A percentile compares a stretch with the other conserved stretches of the same genome.
Evolutionary conservation across 2,888 invertebrate genomes (phyloP).

Genomic region (Meghimatium bilineatum): DNA sequence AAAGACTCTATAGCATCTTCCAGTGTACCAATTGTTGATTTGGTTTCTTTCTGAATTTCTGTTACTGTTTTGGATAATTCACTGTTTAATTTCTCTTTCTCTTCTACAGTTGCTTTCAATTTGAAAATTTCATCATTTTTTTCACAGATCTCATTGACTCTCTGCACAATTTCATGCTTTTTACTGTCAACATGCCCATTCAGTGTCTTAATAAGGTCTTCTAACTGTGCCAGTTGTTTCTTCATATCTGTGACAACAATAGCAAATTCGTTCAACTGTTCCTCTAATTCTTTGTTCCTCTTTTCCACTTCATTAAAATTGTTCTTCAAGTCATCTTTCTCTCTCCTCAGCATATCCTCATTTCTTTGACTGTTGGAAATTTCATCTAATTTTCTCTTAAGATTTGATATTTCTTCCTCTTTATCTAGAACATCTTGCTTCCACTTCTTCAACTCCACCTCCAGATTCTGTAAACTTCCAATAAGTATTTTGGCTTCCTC

Average conservation of each 20-base stretch:
- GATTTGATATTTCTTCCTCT: conserved; percentile 35
- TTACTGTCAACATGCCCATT: conserved; percentile 45
- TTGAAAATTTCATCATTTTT: conserved; percentile 56
- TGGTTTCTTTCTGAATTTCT: conserved; percentile 24
- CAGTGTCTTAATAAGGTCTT: conserved; percentile 39
- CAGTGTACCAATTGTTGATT: conserved; percentile 56
- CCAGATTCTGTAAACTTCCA: background rate
- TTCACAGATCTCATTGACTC: conserved; percentile 53
- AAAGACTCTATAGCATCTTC: conserved; percentile 65
- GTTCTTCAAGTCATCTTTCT: conserved; percentile 31
- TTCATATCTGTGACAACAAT: conserved; percentile 30
- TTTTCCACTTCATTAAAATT: conserved; percentile 23
- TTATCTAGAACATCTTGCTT: conserved; percentile 12
- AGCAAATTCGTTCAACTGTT: conserved; percentile 37
- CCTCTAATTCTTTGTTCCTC: conserved; percentile 37
- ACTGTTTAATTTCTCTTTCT: conserved; percentile 28
- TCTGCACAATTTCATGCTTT: conserved; percentile 40
- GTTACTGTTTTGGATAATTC: conserved; percentile 19
- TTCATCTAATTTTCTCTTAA: conserved; percentile 13
- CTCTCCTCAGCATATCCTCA: conserved; percentile 14
- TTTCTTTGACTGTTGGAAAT: conserved; percentile 12
- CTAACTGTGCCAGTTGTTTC: conserved; percentile 41
- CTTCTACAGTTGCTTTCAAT: conserved; percentile 19
- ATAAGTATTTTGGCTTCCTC: background rate
- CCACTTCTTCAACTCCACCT: background rate